Evolutionary conservation across 2,888 invertebrate species (phyloP), one percentile per base, ranked within the genome.

Genomic region (Andrena bicolor): DNA sequence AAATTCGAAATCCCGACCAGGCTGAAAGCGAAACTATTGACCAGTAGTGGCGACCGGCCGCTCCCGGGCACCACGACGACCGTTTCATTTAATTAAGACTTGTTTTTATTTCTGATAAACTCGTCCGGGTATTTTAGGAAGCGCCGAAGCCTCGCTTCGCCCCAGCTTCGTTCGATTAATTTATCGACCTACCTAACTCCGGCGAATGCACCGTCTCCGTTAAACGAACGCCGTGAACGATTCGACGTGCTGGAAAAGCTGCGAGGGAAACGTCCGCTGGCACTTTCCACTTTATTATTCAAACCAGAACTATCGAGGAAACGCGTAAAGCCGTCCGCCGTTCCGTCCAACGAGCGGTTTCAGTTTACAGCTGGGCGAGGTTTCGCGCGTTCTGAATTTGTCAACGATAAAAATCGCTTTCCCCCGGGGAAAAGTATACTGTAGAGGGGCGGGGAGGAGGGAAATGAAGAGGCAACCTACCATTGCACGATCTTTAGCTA

Each of bases 61-160:
- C 65, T 64, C 75, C 70, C 81, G 83, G 65, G 35, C 76, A 82
- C 83, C 82, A 77, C 80, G 70, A 69, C 86, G 88, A 87, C 80
- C 89, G 83, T 91, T 91, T 90, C 88, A 84, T 90, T 92, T 92
- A 92, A 91, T 92, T 91, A 91, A 90, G 90, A 90, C 90, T 92
- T 87, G 89, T 88, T 92, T 91, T 91, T 91, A 90, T 91, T 91
- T 90, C 83, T 85, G 82, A 85, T 89, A 85, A 92, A 92, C 91
- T 91, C 88, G 91, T 90, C 89, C 90, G 88, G 88, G 84, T 91
- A 91, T 91, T 92, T 91, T 90, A 89, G 90, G 89, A 91, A 90
- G 91, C 83, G 74, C 60, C 72, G 51, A 65, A 73, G 75, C 73
- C 68, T 76, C 80, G 84, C 80, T 84, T 75, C 80, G 75, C 77